These are phyloP conservation scores for Chirona hameri DNA, from an alignment of 2,888 invertebrate genomes.

Conservation along the genomic window DNA sequence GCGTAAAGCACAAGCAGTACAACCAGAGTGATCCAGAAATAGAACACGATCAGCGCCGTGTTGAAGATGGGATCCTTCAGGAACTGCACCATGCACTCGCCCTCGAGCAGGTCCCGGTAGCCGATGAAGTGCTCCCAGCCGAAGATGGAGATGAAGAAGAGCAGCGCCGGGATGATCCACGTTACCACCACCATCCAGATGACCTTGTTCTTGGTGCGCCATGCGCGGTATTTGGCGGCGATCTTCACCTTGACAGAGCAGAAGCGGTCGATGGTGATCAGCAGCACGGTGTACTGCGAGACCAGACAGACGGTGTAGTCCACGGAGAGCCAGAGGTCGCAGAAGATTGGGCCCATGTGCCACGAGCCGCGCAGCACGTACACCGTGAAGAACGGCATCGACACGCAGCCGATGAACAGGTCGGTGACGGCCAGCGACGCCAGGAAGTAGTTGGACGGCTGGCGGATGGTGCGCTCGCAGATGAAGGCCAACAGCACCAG, in stretches of 20 bases:
- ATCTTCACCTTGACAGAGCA: constrained; percentile 95
- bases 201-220: constrained; percentile 91
- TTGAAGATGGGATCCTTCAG: constrained; percentile 96
- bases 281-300: constrained; percentile 96
- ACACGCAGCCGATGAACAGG: constrained; percentile 93
- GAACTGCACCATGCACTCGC: constrained; percentile 94
- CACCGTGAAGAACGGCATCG: constrained; percentile 98
- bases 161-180: constrained; percentile 91
- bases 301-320: constrained; percentile 99
- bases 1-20: constrained; percentile 94
- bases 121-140: constrained; percentile 99
- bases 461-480: constrained; percentile 56
- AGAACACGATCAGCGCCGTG: constrained; percentile 91
- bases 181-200: constrained; percentile 94
- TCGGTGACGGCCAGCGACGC: constrained; percentile 97
- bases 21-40: constrained; percentile 95
- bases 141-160: constrained; percentile 97
- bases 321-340: constrained; percentile 96
- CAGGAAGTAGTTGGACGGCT: constrained; percentile 99
- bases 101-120: constrained; percentile 76
- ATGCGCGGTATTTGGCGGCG: constrained; percentile 92
- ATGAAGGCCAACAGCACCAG: constrained; percentile 91
- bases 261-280: constrained; percentile 97
- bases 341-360: constrained; percentile 92
- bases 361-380: constrained; percentile 95